These are phyloP conservation scores for Ditylenchus weischeri DNA, from an alignment of 2,888 invertebrate species.

Conservation along the genomic window DNA sequence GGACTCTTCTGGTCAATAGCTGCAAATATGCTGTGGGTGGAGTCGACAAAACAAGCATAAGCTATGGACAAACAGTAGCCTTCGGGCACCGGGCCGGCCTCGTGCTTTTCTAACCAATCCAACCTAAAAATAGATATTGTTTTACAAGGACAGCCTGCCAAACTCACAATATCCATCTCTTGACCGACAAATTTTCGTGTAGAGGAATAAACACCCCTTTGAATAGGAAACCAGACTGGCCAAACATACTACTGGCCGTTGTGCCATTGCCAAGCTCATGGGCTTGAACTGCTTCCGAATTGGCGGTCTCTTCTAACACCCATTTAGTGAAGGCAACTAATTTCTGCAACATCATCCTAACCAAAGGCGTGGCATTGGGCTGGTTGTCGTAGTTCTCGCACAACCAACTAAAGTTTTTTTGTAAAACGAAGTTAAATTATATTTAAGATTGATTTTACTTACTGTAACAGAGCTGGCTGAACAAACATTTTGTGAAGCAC, in stretches of 20 bases:
- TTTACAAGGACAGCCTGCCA: neutral
- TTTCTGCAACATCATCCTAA: slow-evolving; percentile 79
- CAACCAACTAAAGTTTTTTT: slow-evolving; percentile 67
- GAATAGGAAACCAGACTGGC: slow-evolving; percentile 40
- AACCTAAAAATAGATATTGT: slow-evolving; percentile 66
- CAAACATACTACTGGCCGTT: slow-evolving; percentile 3
- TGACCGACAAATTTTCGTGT: slow-evolving; percentile 35
- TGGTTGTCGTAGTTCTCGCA: slow-evolving; percentile 93
- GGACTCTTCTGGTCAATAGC: slow-evolving; percentile 30
- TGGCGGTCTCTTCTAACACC: slow-evolving; percentile 19
- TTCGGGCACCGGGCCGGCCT: slow-evolving; percentile 88
- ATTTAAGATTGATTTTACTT: too few species aligned
- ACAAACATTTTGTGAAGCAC: slow-evolving; percentile 81
- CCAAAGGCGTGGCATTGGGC: slow-evolving; percentile 67
- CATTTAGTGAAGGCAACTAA: slow-evolving; percentile 18
- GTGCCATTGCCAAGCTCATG: neutral
- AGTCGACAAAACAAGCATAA: slow-evolving; percentile 86
- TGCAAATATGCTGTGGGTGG: slow-evolving; percentile 67
- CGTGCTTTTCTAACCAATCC: slow-evolving; percentile 91
- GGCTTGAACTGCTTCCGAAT: slow-evolving; percentile 6
- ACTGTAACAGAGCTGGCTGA: slow-evolving; percentile 40
- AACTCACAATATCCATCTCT: slow-evolving; percentile 33
- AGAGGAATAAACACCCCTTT: slow-evolving; percentile 40
- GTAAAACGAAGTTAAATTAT: too few species aligned
- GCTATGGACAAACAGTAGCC: slow-evolving; percentile 95